Evolutionary conservation across 2,888 invertebrate species (phyloP).

Genomic region (Athripsodes cinereus): DNA sequence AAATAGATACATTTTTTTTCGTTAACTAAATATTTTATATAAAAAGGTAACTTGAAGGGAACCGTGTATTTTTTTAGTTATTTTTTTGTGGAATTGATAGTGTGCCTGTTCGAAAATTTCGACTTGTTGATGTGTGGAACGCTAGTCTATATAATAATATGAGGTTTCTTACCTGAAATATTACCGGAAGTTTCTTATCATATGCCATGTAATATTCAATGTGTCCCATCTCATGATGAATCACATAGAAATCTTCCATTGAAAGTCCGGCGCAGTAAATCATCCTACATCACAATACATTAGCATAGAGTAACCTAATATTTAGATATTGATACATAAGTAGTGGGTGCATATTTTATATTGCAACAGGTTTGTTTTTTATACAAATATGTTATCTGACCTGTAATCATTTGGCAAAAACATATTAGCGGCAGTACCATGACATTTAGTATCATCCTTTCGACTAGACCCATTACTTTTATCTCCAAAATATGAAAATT

Average conservation of each 20-base stretch:
- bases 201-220: conserved; percentile 69
- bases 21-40: too few relatives aligned
- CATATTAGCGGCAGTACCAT: conserved; percentile 70
- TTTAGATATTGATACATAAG: too few relatives aligned
- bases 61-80: too few relatives aligned
- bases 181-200: conserved; percentile 49
- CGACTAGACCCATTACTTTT: conserved; percentile 10
- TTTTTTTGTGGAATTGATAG: too few relatives aligned
- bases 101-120: too few relatives aligned
- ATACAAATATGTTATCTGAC: conserved; percentile 39
- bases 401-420: conserved; percentile 59
- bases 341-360: not conserved
- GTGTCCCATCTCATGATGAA: conserved; percentile 72
- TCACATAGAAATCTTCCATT: conserved; percentile 58
- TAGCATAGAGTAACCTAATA: too few relatives aligned
- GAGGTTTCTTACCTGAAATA: conserved; percentile 51
- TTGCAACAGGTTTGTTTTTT: not conserved
- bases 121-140: not conserved
- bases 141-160: not conserved
- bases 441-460: conserved; percentile 45
- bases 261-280: conserved; percentile 56
- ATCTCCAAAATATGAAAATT: conserved; percentile 47
- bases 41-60: too few relatives aligned
- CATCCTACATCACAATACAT: conserved; percentile 43
- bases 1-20: too few relatives aligned